These are phyloP conservation scores for Limnephilus marmoratus DNA, from an alignment of 2,888 invertebrate species.

Conservation along the genomic window DNA sequence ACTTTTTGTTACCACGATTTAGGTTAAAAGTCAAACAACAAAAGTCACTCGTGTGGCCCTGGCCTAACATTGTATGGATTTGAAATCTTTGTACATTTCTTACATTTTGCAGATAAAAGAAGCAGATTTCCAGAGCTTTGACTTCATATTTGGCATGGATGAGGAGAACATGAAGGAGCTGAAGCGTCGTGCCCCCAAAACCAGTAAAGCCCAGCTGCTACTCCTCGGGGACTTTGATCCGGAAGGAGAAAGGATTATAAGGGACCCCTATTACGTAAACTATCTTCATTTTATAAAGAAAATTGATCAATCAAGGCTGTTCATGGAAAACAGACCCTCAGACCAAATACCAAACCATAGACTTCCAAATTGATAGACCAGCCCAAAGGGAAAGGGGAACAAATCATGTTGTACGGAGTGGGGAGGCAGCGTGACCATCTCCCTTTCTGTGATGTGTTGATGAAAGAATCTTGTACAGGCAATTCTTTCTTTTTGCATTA, in stretches of 20 bases:
- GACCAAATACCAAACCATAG: too few relatives aligned
- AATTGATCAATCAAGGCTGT: too few relatives aligned
- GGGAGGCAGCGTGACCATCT: too few relatives aligned
- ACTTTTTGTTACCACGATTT: not conserved
- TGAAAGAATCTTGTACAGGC: too few relatives aligned
- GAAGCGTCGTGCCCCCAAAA: slow-evolving; percentile 79
- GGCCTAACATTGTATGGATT: not conserved
- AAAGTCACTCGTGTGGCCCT: not conserved
- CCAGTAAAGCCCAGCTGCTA: slow-evolving; percentile 84
- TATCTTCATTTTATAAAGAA: slow-evolving; percentile 19
- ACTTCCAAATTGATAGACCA: too few relatives aligned
- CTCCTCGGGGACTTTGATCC: slow-evolving; percentile 93
- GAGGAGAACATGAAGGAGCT: slow-evolving; percentile 88
- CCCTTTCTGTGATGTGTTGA: too few relatives aligned
- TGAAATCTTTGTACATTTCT: slow-evolving; percentile 2
- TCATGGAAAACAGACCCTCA: too few relatives aligned
- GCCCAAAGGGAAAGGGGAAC: too few relatives aligned
- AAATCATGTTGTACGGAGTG: too few relatives aligned
- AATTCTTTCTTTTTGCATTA: too few relatives aligned
- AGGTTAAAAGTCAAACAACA: too few relatives aligned
- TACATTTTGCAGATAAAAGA: slow-evolving; percentile 79
- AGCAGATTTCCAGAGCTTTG: slow-evolving; percentile 87
- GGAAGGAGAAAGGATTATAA: slow-evolving; percentile 86
- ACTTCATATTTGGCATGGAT: slow-evolving; percentile 98
- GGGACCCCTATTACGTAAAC: slow-evolving; percentile 95